phyloP scores from a whole-genome alignment of 2,113 vertebrate species.

The Peromyscus polionotus region DNA sequence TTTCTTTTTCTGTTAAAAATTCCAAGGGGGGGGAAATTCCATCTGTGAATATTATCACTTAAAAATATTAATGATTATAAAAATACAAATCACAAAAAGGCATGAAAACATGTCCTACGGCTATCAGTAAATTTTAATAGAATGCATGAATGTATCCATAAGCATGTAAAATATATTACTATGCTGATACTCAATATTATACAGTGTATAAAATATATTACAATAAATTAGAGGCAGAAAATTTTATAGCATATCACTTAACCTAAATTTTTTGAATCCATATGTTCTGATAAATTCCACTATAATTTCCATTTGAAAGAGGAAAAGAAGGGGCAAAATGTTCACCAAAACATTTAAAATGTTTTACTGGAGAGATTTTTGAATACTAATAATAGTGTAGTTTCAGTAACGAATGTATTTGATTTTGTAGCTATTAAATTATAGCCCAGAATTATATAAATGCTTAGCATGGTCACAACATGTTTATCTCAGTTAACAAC shows the following conservation, averaged over 20 bases:
- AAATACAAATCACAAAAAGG: accelerated
- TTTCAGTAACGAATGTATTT: constrained; percentile 33
- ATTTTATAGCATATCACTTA: constrained; percentile 3
- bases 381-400: not conserved
- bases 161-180: not conserved
- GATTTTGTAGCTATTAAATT: constrained; percentile 47
- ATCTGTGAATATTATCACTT: not conserved
- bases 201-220: constrained; percentile 15
- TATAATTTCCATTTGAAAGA: constrained; percentile 40
- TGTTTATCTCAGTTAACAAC: constrained; percentile 64
- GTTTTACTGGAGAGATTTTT: constrained; percentile 33
- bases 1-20: constrained; percentile 26
- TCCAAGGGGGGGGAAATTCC: not conserved
- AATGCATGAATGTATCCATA: not conserved
- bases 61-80: not conserved
- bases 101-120: not conserved
- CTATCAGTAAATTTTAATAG: constrained; percentile 52
- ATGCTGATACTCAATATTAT: constrained; percentile 36
- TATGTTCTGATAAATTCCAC: not conserved
- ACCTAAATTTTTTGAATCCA: constrained; percentile 33
- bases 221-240: constrained; percentile 43
- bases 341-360: not conserved
- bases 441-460: constrained; percentile 57
- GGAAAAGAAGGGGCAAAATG: constrained; percentile 5
- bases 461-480: constrained; percentile 39